A percentile compares a stretch with the other conserved stretches of the same genome.
Conservation (phyloP, 2,888 invertebrate genomes). For the Hypena proboscidalis region DNA sequence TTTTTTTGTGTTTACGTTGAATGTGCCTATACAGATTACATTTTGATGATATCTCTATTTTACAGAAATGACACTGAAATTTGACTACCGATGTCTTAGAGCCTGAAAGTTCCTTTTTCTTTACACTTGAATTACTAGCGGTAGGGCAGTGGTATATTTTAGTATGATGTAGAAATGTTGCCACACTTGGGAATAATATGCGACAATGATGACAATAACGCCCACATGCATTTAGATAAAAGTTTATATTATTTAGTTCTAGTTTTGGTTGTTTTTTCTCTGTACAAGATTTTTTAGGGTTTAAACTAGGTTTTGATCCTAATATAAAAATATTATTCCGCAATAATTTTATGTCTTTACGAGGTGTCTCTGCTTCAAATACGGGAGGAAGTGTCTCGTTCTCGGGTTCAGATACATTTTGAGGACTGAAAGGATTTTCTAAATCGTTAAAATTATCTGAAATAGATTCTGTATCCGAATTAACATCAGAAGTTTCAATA, state of each 20-base stretch:
- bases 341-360: slow-evolving; percentile 10
- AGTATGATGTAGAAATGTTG: slow-evolving; percentile 36
- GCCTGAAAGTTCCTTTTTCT: slow-evolving; percentile 3
- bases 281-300: slow-evolving; percentile 12
- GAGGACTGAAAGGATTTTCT: not conserved
- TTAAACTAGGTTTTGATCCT: slow-evolving; percentile 53
- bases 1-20: slow-evolving; percentile 37
- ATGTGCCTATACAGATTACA: slow-evolving; percentile 46
- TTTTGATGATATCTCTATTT: slow-evolving; percentile 25
- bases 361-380: not conserved
- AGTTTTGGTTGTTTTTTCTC: slow-evolving; percentile 42
- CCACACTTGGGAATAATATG: slow-evolving; percentile 58
- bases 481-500: slow-evolving; percentile 7
- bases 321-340: slow-evolving; percentile 57
- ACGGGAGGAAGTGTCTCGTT: not conserved
- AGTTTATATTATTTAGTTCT: slow-evolving; percentile 50
- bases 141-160: slow-evolving; percentile 27
- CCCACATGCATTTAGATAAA: slow-evolving; percentile 52
- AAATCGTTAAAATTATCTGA: not conserved
- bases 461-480: not conserved
- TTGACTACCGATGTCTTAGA: slow-evolving; percentile 8
- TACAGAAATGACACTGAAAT: slow-evolving; percentile 48
- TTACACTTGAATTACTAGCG: slow-evolving; percentile 6
- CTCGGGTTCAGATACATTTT: not conserved
- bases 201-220: slow-evolving; percentile 61